These are phyloP conservation scores for Platysternon megacephalum DNA, from an alignment of 2,113 vertebrate genomes.

Conservation along the genomic window DNA sequence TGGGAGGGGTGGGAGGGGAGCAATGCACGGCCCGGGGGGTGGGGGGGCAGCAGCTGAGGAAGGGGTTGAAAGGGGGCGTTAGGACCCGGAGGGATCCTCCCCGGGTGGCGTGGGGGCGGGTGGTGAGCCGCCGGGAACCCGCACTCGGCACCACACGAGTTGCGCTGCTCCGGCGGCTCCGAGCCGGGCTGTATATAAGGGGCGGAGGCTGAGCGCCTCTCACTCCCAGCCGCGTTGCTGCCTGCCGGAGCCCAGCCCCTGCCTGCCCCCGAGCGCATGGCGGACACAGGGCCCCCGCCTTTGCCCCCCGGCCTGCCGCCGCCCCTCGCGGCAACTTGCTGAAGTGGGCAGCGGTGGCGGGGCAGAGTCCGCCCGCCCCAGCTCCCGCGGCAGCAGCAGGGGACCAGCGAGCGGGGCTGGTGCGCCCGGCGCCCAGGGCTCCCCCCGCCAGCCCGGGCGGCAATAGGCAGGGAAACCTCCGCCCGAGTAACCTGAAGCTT, in stretches of 20 bases:
- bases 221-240: not conserved
- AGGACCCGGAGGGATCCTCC: conserved; percentile 57
- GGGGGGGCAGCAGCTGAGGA: not conserved
- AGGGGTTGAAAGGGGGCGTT: not conserved
- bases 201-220: not conserved
- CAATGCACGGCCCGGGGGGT: not conserved
- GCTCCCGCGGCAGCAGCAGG: not conserved
- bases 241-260: not conserved
- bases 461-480: conserved; percentile 1
- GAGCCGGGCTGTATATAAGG: conserved; percentile 62
- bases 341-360: conserved; percentile 10
- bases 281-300: not conserved
- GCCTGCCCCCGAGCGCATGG: not conserved
- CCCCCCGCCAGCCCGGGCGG: not conserved
- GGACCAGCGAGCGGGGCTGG: not conserved
- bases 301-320: not conserved
- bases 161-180: not conserved
- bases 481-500: not conserved
- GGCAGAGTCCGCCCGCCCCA: conserved; percentile 19
- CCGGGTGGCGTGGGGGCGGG: not conserved
- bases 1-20: not conserved
- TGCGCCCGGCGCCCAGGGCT: not conserved
- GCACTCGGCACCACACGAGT: conserved; percentile 27
- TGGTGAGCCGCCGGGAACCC: not conserved
- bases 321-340: conserved; percentile 6